Percentiles rank a stretch among this genome's conserved stretches.
These are phyloP conservation scores for Bufo bufo DNA, from an alignment of 2,113 vertebrate species.

Conservation along the genomic window DNA sequence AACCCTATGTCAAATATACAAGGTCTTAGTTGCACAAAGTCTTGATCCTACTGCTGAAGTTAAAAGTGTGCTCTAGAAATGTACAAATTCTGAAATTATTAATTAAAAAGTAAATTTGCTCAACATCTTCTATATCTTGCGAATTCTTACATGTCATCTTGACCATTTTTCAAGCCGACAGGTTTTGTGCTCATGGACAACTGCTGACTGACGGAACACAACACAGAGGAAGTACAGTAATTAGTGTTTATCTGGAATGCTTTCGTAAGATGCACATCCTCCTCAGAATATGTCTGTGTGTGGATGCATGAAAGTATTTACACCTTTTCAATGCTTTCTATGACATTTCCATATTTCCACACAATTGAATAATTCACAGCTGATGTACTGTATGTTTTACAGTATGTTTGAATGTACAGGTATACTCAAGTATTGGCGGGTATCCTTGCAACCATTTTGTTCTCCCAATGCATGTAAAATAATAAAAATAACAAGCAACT, in stretches of 20 bases:
- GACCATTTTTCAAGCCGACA: conserved; percentile 40
- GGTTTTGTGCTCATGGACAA: conserved; percentile 29
- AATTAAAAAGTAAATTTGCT: conserved; percentile 6
- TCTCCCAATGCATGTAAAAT: too few relatives aligned
- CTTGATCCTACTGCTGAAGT: neutral
- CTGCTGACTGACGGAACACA: conserved; percentile 45
- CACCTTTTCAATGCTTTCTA: neutral
- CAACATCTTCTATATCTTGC: conserved; percentile 26
- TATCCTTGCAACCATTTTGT: too few relatives aligned
- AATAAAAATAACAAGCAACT: too few relatives aligned
- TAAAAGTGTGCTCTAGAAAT: neutral
- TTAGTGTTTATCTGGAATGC: neutral
- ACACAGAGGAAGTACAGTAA: neutral
- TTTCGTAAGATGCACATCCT: neutral
- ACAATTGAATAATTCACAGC: neutral
- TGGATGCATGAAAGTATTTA: neutral
- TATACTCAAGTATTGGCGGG: too few relatives aligned
- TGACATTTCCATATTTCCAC: neutral
- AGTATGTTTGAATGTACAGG: neutral
- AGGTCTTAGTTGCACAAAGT: neutral
- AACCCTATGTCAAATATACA: neutral
- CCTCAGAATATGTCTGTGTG: neutral
- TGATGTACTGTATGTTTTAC: neutral
- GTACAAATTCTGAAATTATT: neutral
- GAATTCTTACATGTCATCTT: conserved; percentile 47